Conservation (phyloP, 2,113 vertebrate species). For the Podarcis cretensis region DNA sequence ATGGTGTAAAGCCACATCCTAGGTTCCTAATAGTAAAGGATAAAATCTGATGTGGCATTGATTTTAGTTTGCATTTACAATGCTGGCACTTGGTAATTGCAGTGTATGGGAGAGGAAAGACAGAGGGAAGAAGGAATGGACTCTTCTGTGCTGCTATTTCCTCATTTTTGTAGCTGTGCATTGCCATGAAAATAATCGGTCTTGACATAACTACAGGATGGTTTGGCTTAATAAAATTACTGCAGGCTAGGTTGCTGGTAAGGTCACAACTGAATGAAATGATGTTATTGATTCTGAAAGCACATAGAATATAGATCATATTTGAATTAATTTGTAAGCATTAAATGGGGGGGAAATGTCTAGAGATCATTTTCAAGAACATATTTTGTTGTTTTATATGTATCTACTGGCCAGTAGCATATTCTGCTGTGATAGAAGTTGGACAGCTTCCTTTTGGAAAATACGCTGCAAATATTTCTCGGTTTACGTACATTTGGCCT, state of each 20-base stretch:
- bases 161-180: slow-evolving; percentile 31
- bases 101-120: slow-evolving; percentile 23
- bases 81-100: neutral
- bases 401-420: neutral
- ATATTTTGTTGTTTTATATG: neutral
- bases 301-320: slow-evolving; percentile 13
- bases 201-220: slow-evolving; percentile 49
- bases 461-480: neutral
- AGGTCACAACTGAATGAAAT: neutral
- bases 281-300: slow-evolving; percentile 12
- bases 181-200: slow-evolving; percentile 58
- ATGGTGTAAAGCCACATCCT: too few species aligned
- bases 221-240: slow-evolving; percentile 44
- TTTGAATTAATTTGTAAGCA: slow-evolving; percentile 12
- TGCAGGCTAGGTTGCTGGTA: slow-evolving; percentile 45
- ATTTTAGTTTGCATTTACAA: neutral
- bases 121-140: neutral
- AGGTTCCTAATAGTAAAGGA: neutral
- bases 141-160: slow-evolving; percentile 1
- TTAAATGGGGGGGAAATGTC: neutral
- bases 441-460: neutral
- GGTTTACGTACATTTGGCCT: neutral
- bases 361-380: slow-evolving; percentile 20
- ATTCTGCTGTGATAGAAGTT: neutral
- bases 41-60: neutral